Conservation (phyloP, 2,888 invertebrate species). For the Octonoba sinensis region DNA sequence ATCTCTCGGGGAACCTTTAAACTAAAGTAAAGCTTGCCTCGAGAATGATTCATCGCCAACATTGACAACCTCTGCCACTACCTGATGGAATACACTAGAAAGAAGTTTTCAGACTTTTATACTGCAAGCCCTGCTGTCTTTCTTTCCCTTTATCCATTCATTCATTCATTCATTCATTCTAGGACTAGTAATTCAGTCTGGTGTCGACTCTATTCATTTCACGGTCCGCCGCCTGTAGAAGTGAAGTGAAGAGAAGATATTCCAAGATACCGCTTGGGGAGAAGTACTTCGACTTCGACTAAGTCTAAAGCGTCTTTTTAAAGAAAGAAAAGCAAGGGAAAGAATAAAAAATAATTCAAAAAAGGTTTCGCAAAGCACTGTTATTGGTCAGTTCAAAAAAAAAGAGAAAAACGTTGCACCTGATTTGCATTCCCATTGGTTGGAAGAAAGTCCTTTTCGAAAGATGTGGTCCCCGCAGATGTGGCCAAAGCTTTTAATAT, state of each 20-base stretch:
- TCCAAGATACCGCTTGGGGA: conserved; percentile 36
- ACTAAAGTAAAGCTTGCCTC: too few species aligned
- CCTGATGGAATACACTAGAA: conserved; percentile 53
- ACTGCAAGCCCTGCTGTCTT: conserved; percentile 41
- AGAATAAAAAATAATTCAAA: conserved; percentile 2
- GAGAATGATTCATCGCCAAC: conserved; percentile 27
- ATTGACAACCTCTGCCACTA: conserved; percentile 4
- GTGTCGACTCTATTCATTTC: conserved; percentile 63
- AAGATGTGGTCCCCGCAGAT: conserved; percentile 41
- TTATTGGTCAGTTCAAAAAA: conserved; percentile 51
- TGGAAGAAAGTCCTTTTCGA: conserved; percentile 17
- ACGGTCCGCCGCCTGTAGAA: conserved; percentile 57
- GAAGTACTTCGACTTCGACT: conserved; percentile 57
- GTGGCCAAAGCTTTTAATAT: conserved; percentile 51
- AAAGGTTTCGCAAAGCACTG: conserved; percentile 29
- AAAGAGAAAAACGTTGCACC: conserved; percentile 21
- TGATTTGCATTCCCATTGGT: conserved; percentile 58
- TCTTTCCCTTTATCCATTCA: conserved; percentile 38
- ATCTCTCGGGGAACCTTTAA: too few species aligned
- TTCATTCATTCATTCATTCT: conserved; percentile 54
- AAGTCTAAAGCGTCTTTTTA: conserved; percentile 44
- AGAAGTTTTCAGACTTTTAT: conserved; percentile 58
- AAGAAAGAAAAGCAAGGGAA: conserved; percentile 16
- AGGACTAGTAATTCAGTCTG: conserved; percentile 53
- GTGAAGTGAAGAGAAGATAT: conserved; percentile 59